A percentile compares a stretch with the other conserved stretches of the same genome.
phyloP scores from a whole-genome alignment of 2,797 vertebrate species.

The Emys orbicularis region DNA sequence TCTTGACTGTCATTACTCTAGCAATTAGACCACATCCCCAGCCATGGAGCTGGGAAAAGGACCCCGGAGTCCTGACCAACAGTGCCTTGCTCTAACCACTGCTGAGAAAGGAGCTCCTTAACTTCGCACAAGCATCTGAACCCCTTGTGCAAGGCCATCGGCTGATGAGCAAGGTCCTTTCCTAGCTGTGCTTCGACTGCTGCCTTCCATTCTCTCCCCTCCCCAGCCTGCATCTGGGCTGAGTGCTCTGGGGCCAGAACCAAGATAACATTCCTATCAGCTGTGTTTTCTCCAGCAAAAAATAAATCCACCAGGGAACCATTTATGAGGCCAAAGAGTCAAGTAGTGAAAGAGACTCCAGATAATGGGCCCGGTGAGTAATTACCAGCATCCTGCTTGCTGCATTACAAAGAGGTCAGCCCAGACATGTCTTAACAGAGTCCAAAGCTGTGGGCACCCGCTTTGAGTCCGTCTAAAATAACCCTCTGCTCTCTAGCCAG shows the following conservation, averaged over 20 bases:
- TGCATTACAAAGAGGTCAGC: rapidly evolving
- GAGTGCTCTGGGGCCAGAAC: background rate
- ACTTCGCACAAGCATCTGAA: no score
- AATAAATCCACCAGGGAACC: background rate
- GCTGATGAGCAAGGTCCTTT: background rate
- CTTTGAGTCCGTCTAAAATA: background rate
- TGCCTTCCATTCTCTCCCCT: background rate
- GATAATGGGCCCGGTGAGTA: background rate
- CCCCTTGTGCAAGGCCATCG: background rate
- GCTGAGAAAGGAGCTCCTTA: background rate
- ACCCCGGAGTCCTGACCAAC: no score
- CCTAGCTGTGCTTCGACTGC: background rate
- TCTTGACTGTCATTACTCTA: no score
- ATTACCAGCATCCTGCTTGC: background rate
- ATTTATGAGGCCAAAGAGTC: background rate
- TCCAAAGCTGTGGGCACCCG: rapidly evolving
- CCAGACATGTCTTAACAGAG: rapidly evolving
- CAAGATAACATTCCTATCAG: background rate
- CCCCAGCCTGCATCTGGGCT: background rate
- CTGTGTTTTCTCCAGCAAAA: background rate
- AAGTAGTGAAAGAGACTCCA: background rate
- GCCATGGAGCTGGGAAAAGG: no score
- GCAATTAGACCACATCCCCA: no score
- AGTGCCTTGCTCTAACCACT: background rate
- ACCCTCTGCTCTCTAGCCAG: background rate